Conservation (phyloP, 35 echinoderm and acorn worm species). For the Holothuria glaberrima region DNA sequence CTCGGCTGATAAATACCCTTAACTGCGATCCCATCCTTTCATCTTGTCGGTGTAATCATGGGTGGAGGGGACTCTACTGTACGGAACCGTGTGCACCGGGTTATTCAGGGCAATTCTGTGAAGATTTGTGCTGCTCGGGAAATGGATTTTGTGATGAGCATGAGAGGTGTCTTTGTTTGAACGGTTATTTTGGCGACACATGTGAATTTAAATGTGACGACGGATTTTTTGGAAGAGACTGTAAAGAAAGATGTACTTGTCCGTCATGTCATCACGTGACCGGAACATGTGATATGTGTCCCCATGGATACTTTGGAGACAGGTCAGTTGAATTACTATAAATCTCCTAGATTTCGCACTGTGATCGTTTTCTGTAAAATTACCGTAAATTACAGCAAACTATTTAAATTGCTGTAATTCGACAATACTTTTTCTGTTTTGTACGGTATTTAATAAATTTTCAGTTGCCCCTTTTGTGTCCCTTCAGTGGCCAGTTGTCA, state of each 20-base stretch:
- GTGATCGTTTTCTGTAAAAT: too few relatives aligned
- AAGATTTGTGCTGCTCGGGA: not conserved
- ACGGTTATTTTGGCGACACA: not conserved
- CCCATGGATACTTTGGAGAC: conserved; percentile 27
- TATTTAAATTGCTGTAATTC: too few relatives aligned
- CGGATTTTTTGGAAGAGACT: conserved; percentile 47
- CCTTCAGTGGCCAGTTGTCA: too few relatives aligned
- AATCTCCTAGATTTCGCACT: too few relatives aligned
- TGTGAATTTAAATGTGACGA: not conserved
- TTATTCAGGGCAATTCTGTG: not conserved
- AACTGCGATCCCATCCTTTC: not conserved
- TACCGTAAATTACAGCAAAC: too few relatives aligned
- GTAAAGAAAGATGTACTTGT: conserved; percentile 9
- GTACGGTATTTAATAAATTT: too few relatives aligned
- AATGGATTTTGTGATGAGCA: conserved; percentile 21
- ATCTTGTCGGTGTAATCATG: not conserved
- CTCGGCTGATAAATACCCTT: not conserved
- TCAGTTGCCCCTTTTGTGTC: too few relatives aligned
- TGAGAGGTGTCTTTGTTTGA: conserved; percentile 8
- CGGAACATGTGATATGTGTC: conserved; percentile 16
- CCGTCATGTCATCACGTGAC: conserved; percentile 47
- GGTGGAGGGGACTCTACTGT: conserved; percentile 40
- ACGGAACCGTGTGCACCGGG: conserved; percentile 39
- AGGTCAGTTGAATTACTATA: conserved; percentile 12
- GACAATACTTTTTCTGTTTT: too few relatives aligned